phyloP scores from a whole-genome alignment of 2,888 invertebrate genomes.

The Cyrtodaria siliqua region DNA sequence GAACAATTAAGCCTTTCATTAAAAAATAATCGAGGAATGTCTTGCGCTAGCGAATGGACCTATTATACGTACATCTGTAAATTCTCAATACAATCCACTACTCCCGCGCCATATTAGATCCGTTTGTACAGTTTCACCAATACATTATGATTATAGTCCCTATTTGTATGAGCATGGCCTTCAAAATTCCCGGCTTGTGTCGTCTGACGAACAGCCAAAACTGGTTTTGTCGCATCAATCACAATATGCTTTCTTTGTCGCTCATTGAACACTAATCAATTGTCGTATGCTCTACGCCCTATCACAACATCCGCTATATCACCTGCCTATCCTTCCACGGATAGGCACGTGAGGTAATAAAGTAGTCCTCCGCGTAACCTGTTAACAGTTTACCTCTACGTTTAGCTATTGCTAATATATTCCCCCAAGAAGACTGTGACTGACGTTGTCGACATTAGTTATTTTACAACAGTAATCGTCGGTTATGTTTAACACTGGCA shows the following conservation, averaged over 20 bases:
- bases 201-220: conserved; percentile 79
- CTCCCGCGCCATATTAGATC: no score
- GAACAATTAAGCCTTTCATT: no score
- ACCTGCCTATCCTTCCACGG: conserved; percentile 77
- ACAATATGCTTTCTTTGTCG: conserved; percentile 62
- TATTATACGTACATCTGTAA: no score
- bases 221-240: conserved; percentile 69
- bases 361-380: conserved; percentile 77
- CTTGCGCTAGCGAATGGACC: no score
- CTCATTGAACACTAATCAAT: conserved; percentile 77
- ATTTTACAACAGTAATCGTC: conserved; percentile 64
- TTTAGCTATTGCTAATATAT: conserved; percentile 60
- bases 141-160: no score
- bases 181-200: conserved; percentile 74
- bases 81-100: no score
- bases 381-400: conserved; percentile 71
- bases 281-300: no score
- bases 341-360: conserved; percentile 72
- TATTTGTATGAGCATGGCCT: no score
- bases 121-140: no score
- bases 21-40: no score
- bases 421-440: conserved; percentile 53
- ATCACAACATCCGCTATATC: conserved; percentile 78
- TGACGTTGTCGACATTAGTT: conserved; percentile 73
- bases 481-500: no score